Percentiles rank a stretch among this genome's conserved stretches.
These are phyloP conservation scores for Buathra laborator DNA, from an alignment of 2,888 invertebrate genomes.

Conservation along the genomic window DNA sequence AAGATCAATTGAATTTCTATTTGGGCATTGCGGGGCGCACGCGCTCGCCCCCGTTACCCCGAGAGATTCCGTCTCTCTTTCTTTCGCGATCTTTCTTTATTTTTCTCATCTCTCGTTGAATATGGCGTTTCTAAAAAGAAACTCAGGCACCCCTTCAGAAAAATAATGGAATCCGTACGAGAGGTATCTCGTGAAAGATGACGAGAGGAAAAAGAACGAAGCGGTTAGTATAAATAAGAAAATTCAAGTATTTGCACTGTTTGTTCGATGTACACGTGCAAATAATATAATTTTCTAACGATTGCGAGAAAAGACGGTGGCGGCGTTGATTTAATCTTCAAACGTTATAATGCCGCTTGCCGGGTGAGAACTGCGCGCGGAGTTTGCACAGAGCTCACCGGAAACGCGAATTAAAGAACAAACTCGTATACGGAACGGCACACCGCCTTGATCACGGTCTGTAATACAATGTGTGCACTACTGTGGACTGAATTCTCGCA, in stretches of 20 bases:
- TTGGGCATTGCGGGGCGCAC: constrained; percentile 82
- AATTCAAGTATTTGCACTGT: constrained; percentile 21
- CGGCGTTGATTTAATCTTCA: constrained; percentile 59
- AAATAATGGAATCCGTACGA: constrained; percentile 61
- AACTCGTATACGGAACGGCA: constrained; percentile 11
- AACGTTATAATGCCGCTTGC: constrained; percentile 26
- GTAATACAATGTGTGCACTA: background rate
- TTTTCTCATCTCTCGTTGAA: constrained; percentile 53
- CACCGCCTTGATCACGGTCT: background rate
- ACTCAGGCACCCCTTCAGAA: constrained; percentile 31
- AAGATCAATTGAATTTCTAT: constrained; percentile 88
- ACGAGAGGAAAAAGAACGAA: constrained; percentile 15
- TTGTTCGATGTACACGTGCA: background rate
- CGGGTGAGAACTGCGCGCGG: constrained; percentile 42
- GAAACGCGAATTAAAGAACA: constrained; percentile 61
- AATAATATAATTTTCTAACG: constrained; percentile 43
- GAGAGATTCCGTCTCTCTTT: constrained; percentile 53
- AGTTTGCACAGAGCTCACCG: constrained; percentile 34
- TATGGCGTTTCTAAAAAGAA: constrained; percentile 51
- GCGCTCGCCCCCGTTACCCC: constrained; percentile 60
- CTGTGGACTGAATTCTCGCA: background rate
- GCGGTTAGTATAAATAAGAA: constrained; percentile 19
- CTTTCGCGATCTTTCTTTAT: constrained; percentile 34
- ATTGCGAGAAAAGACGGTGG: constrained; percentile 51
- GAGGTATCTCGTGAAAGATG: constrained; percentile 5